A percentile compares a stretch with the other conserved stretches of the same genome.
Evolutionary conservation across 2,797 vertebrate genomes (phyloP).

Genomic region (Catamblyrhynchus diadema): DNA sequence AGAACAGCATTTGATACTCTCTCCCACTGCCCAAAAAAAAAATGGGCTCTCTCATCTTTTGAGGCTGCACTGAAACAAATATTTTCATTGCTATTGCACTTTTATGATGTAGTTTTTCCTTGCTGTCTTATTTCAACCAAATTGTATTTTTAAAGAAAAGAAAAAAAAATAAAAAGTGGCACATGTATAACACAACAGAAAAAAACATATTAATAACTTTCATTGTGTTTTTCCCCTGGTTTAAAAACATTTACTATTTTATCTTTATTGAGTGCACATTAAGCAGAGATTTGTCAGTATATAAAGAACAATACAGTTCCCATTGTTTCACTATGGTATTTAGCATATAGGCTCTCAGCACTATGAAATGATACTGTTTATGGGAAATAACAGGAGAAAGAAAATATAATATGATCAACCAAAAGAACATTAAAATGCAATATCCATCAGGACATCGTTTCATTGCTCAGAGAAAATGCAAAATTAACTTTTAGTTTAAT

Average conservation of each 20-base stretch:
- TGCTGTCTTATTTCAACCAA: background rate
- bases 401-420: background rate
- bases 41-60: background rate
- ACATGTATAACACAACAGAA: background rate
- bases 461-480: constrained; percentile 7
- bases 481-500: constrained; percentile 41
- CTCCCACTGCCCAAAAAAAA: background rate
- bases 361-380: background rate
- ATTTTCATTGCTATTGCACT: background rate
- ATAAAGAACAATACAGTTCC: background rate
- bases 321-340: background rate
- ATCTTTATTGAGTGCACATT: background rate
- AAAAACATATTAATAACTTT: background rate
- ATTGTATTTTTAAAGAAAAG: background rate
- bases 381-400: background rate
- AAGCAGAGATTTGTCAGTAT: constrained; percentile 2
- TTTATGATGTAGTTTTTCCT: background rate
- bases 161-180: background rate
- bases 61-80: background rate
- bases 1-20: background rate
- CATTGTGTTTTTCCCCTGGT: background rate
- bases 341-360: background rate
- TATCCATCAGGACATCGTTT: background rate
- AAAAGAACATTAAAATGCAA: constrained; percentile 35
- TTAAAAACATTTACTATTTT: constrained; percentile 33